Evolutionary conservation across 92 coral and sea anemone genomes (phyloP), one percentile per base, ranked within the genome.

Genomic region (Phenganax stokvisi): DNA sequence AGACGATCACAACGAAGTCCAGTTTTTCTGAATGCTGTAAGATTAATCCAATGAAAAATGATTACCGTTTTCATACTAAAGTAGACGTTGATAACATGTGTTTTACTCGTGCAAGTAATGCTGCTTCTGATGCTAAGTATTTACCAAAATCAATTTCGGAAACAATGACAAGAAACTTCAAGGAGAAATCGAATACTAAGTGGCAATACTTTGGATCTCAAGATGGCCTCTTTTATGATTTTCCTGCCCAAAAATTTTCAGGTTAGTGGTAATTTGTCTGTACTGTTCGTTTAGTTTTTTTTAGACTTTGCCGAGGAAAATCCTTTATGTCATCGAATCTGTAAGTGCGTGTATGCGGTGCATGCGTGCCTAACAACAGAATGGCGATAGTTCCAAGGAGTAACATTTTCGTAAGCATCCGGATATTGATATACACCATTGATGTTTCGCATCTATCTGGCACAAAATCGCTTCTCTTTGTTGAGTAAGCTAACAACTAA

Each of bases 121-220:
- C 87, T 7, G 15, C 85, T 10, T 54, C 68, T 7, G 75, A 66
- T 62, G 82, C 89, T 7, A 61, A 77, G 13, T 80, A 73, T 52
- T 72, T 89, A 53, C 72, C 73, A n/a, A 66, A 74, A 13, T 56
- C 12, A 1, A 81, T 89, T 3, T 12, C 44, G 0, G 58, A 57
- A 6, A 83, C 88, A 51, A 89, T 89, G 89, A 87, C 69, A 66
- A 79, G 47, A 28, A 89, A 82, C 52, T 27, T 75, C 4, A 74
- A 75, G 47, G 20, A 64, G 10, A 75, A 81, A 12, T 83, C 92
- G 7, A 79, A 86, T n/a, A 55, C 86, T 16, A 92, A 85, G 59
- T 92, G 97, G 97, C 97, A 92, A 85, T 92, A 90, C 70, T 90
- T 87, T 76, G 97, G 97, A 7, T 92, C 97, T 9, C 77, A 79